Conservation (phyloP, 1,140 invertebrate species). For the Orchestia grillus region DNA sequence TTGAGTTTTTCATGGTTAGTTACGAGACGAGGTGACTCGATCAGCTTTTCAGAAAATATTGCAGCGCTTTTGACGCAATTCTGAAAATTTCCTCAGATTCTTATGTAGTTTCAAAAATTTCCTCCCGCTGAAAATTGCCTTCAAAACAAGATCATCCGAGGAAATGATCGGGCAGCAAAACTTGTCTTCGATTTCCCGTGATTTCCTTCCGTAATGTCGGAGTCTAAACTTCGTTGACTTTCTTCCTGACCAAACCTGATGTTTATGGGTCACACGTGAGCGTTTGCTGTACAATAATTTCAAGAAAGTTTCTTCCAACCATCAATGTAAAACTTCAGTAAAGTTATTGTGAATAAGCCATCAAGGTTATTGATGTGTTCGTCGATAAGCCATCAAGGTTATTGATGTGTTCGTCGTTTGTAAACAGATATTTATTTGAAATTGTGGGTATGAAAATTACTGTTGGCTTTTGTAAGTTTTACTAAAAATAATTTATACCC, state of each 20-base stretch:
- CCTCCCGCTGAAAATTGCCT: background rate
- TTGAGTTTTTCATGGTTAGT: background rate
- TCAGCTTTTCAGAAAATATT: background rate
- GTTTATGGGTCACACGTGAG: background rate
- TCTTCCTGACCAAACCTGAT: background rate
- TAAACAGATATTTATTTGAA: background rate
- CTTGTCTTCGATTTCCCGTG: conserved; percentile 23
- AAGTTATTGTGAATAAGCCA: background rate
- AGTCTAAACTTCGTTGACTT: background rate
- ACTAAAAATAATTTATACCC: background rate
- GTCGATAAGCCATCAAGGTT: too few species aligned
- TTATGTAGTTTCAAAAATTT: background rate
- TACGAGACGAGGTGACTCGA: background rate
- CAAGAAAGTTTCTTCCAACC: background rate
- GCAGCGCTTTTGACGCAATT: background rate
- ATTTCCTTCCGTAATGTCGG: background rate
- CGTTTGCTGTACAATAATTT: background rate
- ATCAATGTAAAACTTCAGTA: background rate
- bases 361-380: background rate
- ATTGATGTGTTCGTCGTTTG: background rate
- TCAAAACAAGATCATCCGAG: background rate
- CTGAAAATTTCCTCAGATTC: background rate
- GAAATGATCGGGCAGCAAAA: conserved; percentile 37
- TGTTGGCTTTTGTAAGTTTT: background rate
- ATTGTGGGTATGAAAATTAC: background rate